Conservation (phyloP, 1,140 invertebrate species). For the Gryllus bimaculatus region DNA sequence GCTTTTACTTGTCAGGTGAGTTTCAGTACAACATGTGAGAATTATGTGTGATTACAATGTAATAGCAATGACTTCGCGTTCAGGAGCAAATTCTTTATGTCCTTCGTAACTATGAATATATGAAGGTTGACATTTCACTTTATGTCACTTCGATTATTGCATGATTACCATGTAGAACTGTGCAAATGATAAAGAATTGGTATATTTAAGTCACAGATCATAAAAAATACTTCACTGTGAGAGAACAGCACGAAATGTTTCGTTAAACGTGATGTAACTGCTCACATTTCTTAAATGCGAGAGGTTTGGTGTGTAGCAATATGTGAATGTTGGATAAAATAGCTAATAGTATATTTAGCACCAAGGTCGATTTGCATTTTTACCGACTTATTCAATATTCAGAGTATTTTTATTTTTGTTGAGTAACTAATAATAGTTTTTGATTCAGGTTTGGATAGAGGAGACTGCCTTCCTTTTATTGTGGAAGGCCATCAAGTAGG, state of each 20-base stretch:
- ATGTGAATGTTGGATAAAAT: neutral
- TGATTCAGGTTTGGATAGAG: conserved; percentile 52
- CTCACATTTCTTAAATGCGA: neutral
- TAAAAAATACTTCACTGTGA: no score
- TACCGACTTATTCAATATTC: neutral
- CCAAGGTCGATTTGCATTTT: neutral
- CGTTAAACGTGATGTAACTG: no score
- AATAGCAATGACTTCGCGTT: neutral
- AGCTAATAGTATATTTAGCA: neutral
- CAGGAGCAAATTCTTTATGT: no score
- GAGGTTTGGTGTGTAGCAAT: neutral
- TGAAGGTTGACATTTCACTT: no score
- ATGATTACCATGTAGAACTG: neutral
- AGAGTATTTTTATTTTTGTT: neutral
- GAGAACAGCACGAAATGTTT: no score
- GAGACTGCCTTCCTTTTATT: conserved; percentile 73
- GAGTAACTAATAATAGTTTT: neutral
- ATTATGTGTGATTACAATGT: neutral
- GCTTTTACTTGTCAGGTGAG: conserved; percentile 74
- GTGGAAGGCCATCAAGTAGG: conserved; percentile 82
- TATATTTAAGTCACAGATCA: no score
- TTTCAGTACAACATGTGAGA: conserved; percentile 15
- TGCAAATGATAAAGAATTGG: no score
- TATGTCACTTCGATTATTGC: neutral
- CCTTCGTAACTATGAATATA: no score